Conservation (phyloP, 2,888 invertebrate genomes). For the Heliconius sara region DNA sequence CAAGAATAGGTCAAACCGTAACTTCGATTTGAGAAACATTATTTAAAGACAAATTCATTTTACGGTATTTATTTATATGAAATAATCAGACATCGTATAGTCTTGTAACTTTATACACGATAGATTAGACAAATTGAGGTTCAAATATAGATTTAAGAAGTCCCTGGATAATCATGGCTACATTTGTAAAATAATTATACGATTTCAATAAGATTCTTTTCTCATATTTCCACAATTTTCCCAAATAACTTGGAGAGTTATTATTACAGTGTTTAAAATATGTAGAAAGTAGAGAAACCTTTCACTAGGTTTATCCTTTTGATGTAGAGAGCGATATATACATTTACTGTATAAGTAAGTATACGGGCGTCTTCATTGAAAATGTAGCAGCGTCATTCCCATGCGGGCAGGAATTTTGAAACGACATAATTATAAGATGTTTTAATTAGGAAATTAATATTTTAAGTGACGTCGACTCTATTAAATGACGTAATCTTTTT, state of each 20-base stretch:
- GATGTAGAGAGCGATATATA: background rate
- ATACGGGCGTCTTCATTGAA: conserved; percentile 26
- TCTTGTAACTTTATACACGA: no score
- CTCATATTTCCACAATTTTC: background rate
- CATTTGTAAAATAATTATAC: background rate
- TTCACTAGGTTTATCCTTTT: no score
- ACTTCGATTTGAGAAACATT: background rate
- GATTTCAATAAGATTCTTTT: background rate
- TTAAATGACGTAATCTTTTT: conserved; percentile 25
- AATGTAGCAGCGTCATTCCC: conserved; percentile 31
- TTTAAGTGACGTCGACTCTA: conserved; percentile 27
- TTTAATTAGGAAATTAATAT: conserved; percentile 36
- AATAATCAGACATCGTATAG: background rate
- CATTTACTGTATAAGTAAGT: background rate
- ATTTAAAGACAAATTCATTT: background rate
- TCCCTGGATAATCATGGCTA: background rate
- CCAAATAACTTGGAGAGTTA: background rate
- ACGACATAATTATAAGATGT: conserved; percentile 37
- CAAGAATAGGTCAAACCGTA: conserved; percentile 9
- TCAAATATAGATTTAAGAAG: no score
- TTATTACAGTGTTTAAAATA: background rate
- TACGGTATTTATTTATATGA: background rate
- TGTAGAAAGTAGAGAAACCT: no score
- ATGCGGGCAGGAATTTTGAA: conserved; percentile 40
- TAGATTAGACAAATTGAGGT: no score